These are phyloP conservation scores for Melopsittacus undulatus DNA, from an alignment of 2,797 vertebrate genomes.

Conservation along the genomic window DNA sequence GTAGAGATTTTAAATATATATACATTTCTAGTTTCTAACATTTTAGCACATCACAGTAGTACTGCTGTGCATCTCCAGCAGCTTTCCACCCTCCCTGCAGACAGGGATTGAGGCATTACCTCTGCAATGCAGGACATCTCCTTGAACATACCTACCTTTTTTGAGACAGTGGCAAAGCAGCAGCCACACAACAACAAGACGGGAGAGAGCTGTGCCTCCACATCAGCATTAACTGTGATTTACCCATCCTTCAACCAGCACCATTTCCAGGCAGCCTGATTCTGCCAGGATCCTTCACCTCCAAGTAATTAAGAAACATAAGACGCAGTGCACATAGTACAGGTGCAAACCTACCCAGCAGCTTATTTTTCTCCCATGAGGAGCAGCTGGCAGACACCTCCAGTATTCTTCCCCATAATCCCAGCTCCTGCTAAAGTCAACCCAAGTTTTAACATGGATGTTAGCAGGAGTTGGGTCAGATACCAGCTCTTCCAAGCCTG, in stretches of 20 bases:
- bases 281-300: neutral
- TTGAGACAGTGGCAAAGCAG: neutral
- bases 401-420: neutral
- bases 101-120: neutral
- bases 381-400: neutral
- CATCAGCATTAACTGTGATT: neutral
- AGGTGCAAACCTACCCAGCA: neutral
- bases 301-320: neutral
- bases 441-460: rapidly evolving
- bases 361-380: neutral
- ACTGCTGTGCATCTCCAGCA: neutral
- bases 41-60: neutral
- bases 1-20: neutral
- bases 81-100: neutral
- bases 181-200: rapidly evolving
- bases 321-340: rapidly evolving
- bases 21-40: neutral
- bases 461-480: neutral
- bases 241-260: neutral
- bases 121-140: neutral
- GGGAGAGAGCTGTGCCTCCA: neutral
- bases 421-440: neutral
- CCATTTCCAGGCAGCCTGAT: neutral
- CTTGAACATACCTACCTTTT: neutral
- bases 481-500: too few species aligned